Percentiles rank a stretch among this genome's conserved stretches.
phyloP scores from a whole-genome alignment of 2,888 invertebrate genomes.

The Tenthredo mesomela region DNA sequence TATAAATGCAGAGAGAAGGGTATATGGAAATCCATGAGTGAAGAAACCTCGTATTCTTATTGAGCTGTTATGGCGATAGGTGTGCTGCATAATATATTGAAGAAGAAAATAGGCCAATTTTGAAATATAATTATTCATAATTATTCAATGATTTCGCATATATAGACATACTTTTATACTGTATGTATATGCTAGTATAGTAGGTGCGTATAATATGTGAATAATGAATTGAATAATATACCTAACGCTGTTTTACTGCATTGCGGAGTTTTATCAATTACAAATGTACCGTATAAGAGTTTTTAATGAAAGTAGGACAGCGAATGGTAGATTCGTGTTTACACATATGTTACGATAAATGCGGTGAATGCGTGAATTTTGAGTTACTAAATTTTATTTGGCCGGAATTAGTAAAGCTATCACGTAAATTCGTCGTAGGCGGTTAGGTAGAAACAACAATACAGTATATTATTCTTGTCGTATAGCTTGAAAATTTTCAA shows the following conservation, averaged over 20 bases:
- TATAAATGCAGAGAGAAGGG: not conserved
- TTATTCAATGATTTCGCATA: conserved; percentile 39
- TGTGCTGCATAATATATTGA: conserved; percentile 14
- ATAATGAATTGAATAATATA: not conserved
- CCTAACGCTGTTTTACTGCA: not conserved
- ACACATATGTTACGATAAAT: not conserved
- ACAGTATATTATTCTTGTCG: not conserved
- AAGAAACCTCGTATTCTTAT: not conserved
- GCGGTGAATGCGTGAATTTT: not conserved
- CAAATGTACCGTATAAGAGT: not conserved
- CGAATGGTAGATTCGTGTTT: not conserved
- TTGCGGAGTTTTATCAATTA: conserved; percentile 8
- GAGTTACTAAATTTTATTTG: conserved; percentile 22
- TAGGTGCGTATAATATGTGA: not conserved
- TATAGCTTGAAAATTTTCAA: not conserved
- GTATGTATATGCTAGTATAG: too few species aligned
- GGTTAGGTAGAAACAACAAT: not conserved
- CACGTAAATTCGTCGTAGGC: not conserved
- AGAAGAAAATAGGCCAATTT: conserved; percentile 29
- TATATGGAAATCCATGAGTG: not conserved
- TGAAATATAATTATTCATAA: conserved; percentile 14
- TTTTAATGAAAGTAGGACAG: not conserved
- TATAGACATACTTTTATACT: not conserved
- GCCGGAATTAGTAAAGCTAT: not conserved
- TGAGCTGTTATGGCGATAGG: not conserved